Evolutionary conservation across 2,113 vertebrate species (phyloP).

Genomic region (Oryzias celebensis): DNA sequence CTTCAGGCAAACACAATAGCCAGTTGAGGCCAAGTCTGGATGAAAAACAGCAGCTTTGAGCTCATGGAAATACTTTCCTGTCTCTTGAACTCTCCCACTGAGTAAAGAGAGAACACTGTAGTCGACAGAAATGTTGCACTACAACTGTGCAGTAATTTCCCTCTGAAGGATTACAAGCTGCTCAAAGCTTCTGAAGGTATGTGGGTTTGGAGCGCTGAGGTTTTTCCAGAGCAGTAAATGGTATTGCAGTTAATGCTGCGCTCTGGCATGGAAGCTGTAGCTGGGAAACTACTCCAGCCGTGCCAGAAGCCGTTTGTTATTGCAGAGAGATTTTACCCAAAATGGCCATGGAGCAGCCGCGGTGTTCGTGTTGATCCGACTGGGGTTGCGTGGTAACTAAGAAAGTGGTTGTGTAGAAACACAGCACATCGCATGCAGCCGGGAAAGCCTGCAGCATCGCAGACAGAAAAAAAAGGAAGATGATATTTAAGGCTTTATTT

Average conservation of each 20-base stretch:
- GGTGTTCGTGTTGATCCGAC: conserved; percentile 69
- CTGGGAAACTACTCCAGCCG: conserved; percentile 70
- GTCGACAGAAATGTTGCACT: conserved; percentile 55
- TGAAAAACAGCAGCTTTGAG: conserved; percentile 38
- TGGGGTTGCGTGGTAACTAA: conserved; percentile 68
- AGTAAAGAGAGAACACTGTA: conserved; percentile 37
- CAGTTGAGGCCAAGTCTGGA: conserved; percentile 54
- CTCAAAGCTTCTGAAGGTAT: conserved; percentile 73
- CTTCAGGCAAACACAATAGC: conserved; percentile 58
- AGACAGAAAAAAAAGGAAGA: conserved; percentile 15
- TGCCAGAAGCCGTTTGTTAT: conserved; percentile 75
- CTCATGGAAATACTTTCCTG: conserved; percentile 45
- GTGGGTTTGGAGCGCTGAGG: conserved; percentile 69
- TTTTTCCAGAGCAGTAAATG: conserved; percentile 76
- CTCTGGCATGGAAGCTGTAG: conserved; percentile 66
- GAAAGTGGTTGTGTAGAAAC: conserved; percentile 43
- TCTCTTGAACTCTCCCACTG: conserved; percentile 28
- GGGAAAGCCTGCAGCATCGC: conserved; percentile 30
- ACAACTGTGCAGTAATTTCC: conserved; percentile 58
- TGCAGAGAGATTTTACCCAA: conserved; percentile 75
- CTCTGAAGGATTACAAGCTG: conserved; percentile 70
- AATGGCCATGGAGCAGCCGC: conserved; percentile 75
- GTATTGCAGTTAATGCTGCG: conserved; percentile 74
- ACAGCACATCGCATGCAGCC: conserved; percentile 25
- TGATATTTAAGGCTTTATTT: conserved; percentile 13